These are phyloP conservation scores for Hypanus sabinus DNA, from an alignment of 2,113 vertebrate species.

Conservation along the genomic window DNA sequence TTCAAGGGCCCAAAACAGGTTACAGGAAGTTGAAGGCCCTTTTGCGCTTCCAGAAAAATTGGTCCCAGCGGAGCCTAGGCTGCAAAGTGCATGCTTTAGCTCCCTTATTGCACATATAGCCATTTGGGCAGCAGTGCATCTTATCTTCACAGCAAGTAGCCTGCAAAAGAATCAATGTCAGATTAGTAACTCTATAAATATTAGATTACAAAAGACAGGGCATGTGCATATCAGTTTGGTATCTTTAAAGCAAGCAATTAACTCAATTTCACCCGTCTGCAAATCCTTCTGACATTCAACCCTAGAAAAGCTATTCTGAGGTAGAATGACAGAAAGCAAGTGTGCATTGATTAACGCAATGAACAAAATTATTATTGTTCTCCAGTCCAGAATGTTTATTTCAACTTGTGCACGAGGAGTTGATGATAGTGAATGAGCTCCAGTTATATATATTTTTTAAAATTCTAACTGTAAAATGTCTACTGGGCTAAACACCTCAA, in stretches of 20 bases:
- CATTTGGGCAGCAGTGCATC: slow-evolving; percentile 53
- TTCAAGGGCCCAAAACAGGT: neutral
- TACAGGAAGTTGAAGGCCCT: neutral
- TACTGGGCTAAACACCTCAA: neutral
- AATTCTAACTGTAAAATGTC: neutral
- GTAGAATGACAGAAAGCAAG: neutral
- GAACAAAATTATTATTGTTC: neutral
- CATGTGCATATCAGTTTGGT: neutral
- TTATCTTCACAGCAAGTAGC: slow-evolving; percentile 59
- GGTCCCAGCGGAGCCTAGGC: neutral
- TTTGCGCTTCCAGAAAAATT: neutral
- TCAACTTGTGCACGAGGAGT: neutral
- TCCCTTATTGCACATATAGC: neutral
- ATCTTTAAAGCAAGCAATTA: neutral
- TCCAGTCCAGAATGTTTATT: neutral
- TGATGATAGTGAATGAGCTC: neutral
- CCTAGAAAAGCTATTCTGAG: neutral
- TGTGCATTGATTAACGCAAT: neutral
- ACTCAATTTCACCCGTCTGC: neutral
- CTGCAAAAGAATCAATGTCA: slow-evolving; percentile 42
- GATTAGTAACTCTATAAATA: neutral
- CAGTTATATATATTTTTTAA: neutral
- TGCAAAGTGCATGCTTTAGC: neutral
- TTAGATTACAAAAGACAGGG: neutral
- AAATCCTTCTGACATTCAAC: neutral